Percentiles rank a stretch among this genome's conserved stretches.
phyloP scores from a whole-genome alignment of 2,113 vertebrate species.

The Chaetorhynchus papuensis region DNA sequence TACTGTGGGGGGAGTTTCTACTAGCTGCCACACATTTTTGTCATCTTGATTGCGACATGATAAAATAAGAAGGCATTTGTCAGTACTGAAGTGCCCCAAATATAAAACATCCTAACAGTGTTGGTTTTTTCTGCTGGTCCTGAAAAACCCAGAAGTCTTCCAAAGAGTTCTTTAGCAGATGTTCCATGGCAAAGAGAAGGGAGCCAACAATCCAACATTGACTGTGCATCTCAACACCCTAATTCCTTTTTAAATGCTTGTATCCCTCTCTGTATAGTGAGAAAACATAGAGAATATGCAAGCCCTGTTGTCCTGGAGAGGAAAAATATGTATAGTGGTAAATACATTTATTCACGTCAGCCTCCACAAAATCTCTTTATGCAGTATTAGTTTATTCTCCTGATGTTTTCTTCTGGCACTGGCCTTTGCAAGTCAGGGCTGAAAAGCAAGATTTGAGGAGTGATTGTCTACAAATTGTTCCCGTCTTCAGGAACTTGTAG shows the following conservation, averaged over 20 bases:
- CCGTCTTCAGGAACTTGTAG: not conserved
- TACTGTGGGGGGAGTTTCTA: not conserved
- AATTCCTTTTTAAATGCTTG: not conserved
- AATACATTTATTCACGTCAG: not conserved
- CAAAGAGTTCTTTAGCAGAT: slow-evolving; percentile 20
- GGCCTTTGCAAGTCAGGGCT: not conserved
- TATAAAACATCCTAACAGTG: not conserved
- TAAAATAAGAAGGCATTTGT: slow-evolving; percentile 39
- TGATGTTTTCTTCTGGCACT: not conserved
- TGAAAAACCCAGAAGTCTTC: not conserved
- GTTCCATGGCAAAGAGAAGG: not conserved
- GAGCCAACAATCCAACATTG: not conserved
- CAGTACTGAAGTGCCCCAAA: slow-evolving; percentile 6
- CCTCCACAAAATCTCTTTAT: not conserved
- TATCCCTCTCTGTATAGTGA: not conserved
- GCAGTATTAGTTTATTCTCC: not conserved
- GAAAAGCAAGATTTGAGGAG: not conserved
- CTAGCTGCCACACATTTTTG: slow-evolving; percentile 45
- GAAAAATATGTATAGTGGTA: not conserved
- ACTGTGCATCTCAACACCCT: not conserved
- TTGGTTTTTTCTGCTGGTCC: not conserved
- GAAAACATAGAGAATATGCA: not conserved
- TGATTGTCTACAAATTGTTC: not conserved
- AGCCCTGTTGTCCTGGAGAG: not conserved
- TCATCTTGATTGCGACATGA: slow-evolving; percentile 37